These are phyloP conservation scores for Paradoxurus hermaphroditus DNA, from an alignment of 2,113 vertebrate species.

Conservation along the genomic window DNA sequence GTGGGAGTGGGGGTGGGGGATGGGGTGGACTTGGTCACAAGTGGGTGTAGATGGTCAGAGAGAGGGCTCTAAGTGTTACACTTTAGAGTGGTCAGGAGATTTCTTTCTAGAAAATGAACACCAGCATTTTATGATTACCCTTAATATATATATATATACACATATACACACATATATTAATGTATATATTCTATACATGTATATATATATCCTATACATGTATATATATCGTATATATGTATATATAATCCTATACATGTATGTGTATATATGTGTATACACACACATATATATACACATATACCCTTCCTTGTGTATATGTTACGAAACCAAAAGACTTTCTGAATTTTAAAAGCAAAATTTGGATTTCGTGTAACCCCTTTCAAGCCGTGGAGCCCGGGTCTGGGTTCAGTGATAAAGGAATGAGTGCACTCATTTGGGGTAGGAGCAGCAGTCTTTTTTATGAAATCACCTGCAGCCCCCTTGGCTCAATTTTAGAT, in stretches of 20 bases:
- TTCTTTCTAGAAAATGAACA: constrained; percentile 16
- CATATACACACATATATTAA: no score
- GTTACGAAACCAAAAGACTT: background rate
- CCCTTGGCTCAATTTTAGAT: background rate
- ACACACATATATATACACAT: no score
- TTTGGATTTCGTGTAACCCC: background rate
- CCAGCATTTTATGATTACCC: constrained; percentile 10
- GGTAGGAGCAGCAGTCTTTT: background rate
- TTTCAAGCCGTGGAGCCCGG: background rate
- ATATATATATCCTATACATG: no score
- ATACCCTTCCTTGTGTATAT: background rate
- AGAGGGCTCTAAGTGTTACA: background rate
- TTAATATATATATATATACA: background rate
- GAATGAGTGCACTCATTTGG: background rate
- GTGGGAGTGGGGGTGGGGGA: background rate
- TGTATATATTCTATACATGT: no score
- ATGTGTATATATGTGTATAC: no score
- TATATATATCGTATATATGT: no score
- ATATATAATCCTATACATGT: no score
- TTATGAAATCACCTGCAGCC: constrained; percentile 16
- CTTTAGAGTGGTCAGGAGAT: background rate
- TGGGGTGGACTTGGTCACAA: background rate
- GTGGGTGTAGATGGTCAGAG: background rate
- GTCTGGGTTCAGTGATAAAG: background rate
- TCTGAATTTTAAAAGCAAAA: constrained; percentile 39